Evolutionary conservation across 2,797 vertebrate species (phyloP), one percentile per base, ranked within the genome.

Genomic region (Sebastes paucispinis): DNA sequence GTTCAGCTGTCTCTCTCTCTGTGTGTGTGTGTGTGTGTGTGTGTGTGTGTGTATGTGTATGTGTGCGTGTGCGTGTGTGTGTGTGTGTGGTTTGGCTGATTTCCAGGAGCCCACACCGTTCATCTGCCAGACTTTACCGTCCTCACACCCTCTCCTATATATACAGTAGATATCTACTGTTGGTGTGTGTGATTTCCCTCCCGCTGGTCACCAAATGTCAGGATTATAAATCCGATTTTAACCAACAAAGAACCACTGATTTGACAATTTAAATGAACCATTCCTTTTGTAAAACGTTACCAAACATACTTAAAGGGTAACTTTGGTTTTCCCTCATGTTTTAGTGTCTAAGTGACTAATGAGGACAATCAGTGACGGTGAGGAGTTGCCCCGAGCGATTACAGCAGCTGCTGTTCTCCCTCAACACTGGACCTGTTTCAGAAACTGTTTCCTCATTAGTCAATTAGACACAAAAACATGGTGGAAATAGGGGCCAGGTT

Each of bases 71-170:
- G 36, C 14, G 36, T 14, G 36, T 1, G 8, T 1, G 31, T 32
- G 52, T 18, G 47, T 6, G 2, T 14, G 36, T 43, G 39, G 13
- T 43, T 5, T 81, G 84, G 85, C 70, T 34, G 22, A n/a, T 62
- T 36, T 85, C 64, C 87, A 89, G 70, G 67, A 84, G 27, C 73
- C 77, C n/a, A 86, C 81, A 57, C 70, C 0, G 71, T 72, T 85
- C 89, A 82, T 89, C 88, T 91, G 86, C 34, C 68, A 60, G 67
- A 54, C 69, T 54, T 10, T 22, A 74, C 74, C 13, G 24, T 16
- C 34, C 81, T 70, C 73, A 76, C 78, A 79, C 76, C 47, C 71
- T 64, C 31, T 65, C 32, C 11, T 43, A 16, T 65, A 1, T 20
- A 1, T 20, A 52, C 4, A 43, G 54, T 20, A 27, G 9, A 8